phyloP scores from a whole-genome alignment of 2,113 vertebrate genomes.

The human (Homo sapiens) region DNA sequence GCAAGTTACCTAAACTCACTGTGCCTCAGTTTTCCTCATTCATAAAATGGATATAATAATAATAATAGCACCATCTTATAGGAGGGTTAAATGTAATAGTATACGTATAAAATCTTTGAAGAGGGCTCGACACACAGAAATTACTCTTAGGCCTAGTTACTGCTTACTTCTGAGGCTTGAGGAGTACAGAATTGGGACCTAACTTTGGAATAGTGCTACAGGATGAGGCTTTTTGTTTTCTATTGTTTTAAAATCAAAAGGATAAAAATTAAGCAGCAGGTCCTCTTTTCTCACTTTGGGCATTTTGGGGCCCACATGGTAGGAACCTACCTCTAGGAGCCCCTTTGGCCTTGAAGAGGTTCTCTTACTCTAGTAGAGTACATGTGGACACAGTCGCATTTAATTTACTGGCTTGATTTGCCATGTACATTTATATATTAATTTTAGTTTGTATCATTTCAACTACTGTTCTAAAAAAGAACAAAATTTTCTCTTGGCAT shows the following conservation, averaged over 20 bases:
- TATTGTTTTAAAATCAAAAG: background rate
- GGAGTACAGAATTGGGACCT: background rate
- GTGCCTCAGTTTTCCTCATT: background rate
- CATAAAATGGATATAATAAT: background rate
- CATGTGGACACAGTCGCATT: accelerated
- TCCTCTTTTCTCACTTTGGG: background rate
- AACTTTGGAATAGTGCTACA: background rate
- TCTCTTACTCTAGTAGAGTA: background rate
- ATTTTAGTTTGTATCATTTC: background rate
- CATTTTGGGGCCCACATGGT: background rate
- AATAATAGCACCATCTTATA: background rate
- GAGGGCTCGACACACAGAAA: background rate
- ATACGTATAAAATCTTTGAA: background rate
- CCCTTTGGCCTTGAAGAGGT: background rate
- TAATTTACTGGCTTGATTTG: background rate
- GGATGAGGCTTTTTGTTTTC: background rate
- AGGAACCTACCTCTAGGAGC: background rate
- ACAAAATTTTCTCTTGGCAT: background rate
- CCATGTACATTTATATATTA: background rate
- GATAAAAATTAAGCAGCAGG: background rate
- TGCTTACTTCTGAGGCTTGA: background rate
- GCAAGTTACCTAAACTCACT: background rate
- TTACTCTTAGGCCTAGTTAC: background rate
- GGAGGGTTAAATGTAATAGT: background rate
- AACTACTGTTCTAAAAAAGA: background rate